A percentile compares a stretch with the other conserved stretches of the same genome.
Conservation (phyloP, 2,888 invertebrate species). For the Adela reaumurella region DNA sequence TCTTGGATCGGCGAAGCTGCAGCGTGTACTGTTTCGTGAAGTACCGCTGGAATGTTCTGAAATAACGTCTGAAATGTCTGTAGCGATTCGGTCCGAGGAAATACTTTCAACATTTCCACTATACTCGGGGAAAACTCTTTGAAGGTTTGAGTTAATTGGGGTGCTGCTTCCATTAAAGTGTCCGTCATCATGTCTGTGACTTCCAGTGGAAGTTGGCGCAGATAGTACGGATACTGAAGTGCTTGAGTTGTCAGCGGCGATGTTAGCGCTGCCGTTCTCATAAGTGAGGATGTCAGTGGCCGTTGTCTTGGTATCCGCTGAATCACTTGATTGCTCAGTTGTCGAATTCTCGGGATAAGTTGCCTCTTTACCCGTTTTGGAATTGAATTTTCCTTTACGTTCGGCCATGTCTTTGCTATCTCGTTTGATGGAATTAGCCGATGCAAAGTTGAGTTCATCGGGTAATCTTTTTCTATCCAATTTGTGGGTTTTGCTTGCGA, state of each 20-base stretch:
- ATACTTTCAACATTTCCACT: constrained; percentile 40
- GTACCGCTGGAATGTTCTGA: constrained; percentile 33
- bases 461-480: background rate
- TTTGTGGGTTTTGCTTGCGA: constrained; percentile 14
- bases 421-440: too few species aligned
- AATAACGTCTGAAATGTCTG: constrained; percentile 34
- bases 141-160: constrained; percentile 41
- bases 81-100: constrained; percentile 29
- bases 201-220: constrained; percentile 47
- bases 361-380: constrained; percentile 33
- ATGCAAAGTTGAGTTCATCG: too few species aligned
- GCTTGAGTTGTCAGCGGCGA: background rate
- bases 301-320: constrained; percentile 26
- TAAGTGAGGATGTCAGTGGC: constrained; percentile 35
- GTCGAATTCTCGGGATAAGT: constrained; percentile 28
- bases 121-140: constrained; percentile 46
- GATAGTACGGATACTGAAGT: constrained; percentile 34
- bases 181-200: constrained; percentile 45
- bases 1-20: constrained; percentile 28
- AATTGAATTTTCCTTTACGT: constrained; percentile 5
- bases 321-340: constrained; percentile 25
- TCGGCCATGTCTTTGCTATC: background rate
- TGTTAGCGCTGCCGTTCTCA: constrained; percentile 32
- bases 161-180: constrained; percentile 41
- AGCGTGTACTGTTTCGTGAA: constrained; percentile 42